Conservation (phyloP, 2,113 vertebrate genomes). For the Cyanoderma ruficeps region DNA sequence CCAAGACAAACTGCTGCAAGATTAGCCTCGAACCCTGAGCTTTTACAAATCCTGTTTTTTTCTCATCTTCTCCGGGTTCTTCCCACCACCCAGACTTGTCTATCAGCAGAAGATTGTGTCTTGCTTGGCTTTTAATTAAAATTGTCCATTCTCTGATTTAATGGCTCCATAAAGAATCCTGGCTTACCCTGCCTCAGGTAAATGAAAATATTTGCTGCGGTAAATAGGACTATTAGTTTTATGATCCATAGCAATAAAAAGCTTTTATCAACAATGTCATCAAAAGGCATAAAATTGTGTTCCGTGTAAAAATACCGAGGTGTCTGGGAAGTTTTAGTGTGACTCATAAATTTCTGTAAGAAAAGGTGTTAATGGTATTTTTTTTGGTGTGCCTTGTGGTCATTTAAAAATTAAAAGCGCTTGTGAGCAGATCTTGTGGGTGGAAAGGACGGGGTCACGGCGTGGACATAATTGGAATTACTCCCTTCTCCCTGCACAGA, state of each 20-base stretch:
- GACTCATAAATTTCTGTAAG: conserved; percentile 2
- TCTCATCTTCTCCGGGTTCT: not conserved
- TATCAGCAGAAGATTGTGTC: not conserved
- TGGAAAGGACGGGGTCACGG: not conserved
- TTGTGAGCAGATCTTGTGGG: rapidly evolving
- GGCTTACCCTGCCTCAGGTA: conserved; percentile 56
- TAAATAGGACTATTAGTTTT: conserved; percentile 71
- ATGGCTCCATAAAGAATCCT: conserved; percentile 47
- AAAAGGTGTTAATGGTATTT: not conserved
- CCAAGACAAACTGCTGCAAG: not conserved
- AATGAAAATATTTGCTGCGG: conserved; percentile 72
- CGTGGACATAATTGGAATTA: not conserved
- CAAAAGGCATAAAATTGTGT: conserved; percentile 55
- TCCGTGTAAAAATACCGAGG: conserved; percentile 22
- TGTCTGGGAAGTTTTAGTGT: conserved; percentile 31
- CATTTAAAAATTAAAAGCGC: not conserved
- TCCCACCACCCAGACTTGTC: not conserved
- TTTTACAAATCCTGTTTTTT: not conserved
- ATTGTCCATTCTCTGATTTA: conserved; percentile 43
- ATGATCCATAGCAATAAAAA: conserved; percentile 44
- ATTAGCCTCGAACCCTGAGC: not conserved
- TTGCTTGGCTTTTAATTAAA: conserved; percentile 67
- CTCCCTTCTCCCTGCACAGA: not conserved
- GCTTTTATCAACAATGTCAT: conserved; percentile 37
- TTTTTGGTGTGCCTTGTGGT: not conserved